These are phyloP conservation scores for Oedothorax gibbosus DNA, from an alignment of 1,140 invertebrate species.

Conservation along the genomic window DNA sequence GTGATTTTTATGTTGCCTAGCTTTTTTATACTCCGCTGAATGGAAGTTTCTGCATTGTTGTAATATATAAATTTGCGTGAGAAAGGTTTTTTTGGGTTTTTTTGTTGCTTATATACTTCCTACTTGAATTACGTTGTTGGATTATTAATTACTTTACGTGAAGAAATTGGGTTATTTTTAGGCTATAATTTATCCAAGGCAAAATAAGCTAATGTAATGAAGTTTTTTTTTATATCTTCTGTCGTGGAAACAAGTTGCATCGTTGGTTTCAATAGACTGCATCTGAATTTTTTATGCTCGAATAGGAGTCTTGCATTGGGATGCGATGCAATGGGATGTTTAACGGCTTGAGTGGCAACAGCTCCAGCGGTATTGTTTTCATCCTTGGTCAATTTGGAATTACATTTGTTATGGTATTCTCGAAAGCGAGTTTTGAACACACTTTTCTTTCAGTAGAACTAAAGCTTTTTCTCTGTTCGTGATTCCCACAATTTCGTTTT, in stretches of 20 bases:
- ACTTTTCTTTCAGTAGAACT: too few species aligned
- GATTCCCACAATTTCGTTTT: too few species aligned
- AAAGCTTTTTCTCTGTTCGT: too few species aligned
- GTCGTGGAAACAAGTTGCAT: too few species aligned
- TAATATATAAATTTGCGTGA: constrained; percentile 32
- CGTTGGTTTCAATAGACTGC: not conserved
- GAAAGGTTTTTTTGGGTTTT: not conserved
- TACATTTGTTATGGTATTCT: too few species aligned
- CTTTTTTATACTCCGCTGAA: constrained; percentile 3
- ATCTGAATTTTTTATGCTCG: not conserved
- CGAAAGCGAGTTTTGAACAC: too few species aligned
- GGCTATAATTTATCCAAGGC: constrained; percentile 1
- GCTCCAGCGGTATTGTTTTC: too few species aligned
- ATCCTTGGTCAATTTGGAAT: too few species aligned
- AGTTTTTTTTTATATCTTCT: not conserved
- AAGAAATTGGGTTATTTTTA: constrained; percentile 15
- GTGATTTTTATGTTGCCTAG: constrained; percentile 28
- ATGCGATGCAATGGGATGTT: too few species aligned
- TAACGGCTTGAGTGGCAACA: too few species aligned
- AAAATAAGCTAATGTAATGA: not conserved
- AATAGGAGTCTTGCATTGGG: too few species aligned
- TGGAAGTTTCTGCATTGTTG: constrained; percentile 7
- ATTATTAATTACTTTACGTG: constrained; percentile 24
- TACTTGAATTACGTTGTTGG: constrained; percentile 14
- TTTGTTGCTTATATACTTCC: not conserved